Percentiles rank a stretch among this genome's conserved stretches.
Evolutionary conservation across 1,140 invertebrate genomes (phyloP).

Genomic region (Harpegnathos saltator): DNA sequence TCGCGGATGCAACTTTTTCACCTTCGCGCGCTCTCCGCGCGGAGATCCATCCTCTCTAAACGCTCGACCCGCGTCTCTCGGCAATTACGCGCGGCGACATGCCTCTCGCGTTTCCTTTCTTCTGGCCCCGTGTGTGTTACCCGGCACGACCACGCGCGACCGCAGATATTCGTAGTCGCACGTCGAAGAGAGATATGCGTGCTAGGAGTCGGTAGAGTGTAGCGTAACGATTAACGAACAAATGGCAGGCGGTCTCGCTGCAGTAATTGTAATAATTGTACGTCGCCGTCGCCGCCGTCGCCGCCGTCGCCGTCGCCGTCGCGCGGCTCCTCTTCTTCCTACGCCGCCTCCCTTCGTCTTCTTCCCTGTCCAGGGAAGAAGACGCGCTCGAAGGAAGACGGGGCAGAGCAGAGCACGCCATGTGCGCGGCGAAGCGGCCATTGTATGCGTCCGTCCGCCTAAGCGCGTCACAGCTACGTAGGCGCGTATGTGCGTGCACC

Average conservation of each 20-base stretch:
- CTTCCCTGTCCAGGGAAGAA: conserved; percentile 26
- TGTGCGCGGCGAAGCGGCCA: conserved; percentile 80
- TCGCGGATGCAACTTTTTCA: conserved; percentile 31
- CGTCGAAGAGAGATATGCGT: conserved; percentile 70
- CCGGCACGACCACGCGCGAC: conserved; percentile 48
- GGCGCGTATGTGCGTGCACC: background rate
- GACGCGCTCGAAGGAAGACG: conserved; percentile 62
- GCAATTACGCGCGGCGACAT: conserved; percentile 48
- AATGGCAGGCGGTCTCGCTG: conserved; percentile 85
- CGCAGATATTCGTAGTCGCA: conserved; percentile 78
- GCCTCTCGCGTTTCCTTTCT: conserved; percentile 39
- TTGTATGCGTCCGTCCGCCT: conserved; percentile 62
- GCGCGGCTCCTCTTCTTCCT: conserved; percentile 70
- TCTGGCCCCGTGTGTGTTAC: background rate
- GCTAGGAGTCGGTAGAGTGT: conserved; percentile 69
- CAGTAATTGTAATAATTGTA: conserved; percentile 85
- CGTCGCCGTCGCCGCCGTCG: too few relatives aligned
- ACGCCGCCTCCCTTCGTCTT: conserved; percentile 50
- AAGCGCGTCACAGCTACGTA: conserved; percentile 56
- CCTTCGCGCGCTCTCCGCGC: background rate
- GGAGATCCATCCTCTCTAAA: background rate
- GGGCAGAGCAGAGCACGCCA: conserved; percentile 69
- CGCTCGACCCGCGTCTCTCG: conserved; percentile 32
- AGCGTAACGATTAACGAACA: conserved; percentile 84
- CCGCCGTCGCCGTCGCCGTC: too few relatives aligned